Evolutionary conservation across 2,113 vertebrate genomes (phyloP).

Genomic region (Perca fluviatilis): DNA sequence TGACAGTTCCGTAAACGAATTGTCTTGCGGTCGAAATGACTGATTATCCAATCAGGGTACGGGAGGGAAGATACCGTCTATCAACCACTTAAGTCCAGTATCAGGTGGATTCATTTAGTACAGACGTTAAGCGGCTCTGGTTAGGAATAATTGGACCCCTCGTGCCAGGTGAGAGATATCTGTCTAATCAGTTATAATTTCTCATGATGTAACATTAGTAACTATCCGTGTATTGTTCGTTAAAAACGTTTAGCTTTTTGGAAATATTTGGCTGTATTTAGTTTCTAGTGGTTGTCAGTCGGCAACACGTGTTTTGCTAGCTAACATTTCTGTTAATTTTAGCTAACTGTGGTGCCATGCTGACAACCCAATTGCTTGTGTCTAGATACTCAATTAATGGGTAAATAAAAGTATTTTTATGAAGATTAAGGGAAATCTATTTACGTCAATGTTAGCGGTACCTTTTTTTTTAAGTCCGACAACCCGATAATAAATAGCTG

Average conservation of each 20-base stretch:
- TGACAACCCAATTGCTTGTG: rapidly evolving
- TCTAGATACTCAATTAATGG: neutral
- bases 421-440: rapidly evolving
- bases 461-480: too few species aligned
- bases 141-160: neutral
- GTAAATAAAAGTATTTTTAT: neutral
- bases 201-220: rapidly evolving
- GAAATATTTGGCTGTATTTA: neutral
- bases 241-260: neutral
- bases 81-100: rapidly evolving
- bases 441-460: neutral
- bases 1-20: conserved; percentile 59
- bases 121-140: too few species aligned
- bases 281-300: neutral
- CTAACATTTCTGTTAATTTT: neutral
- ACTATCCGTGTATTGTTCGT: neutral
- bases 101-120: rapidly evolving
- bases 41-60: conserved; percentile 32
- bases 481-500: neutral
- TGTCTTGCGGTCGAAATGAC: neutral
- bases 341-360: neutral
- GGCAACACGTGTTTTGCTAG: neutral
- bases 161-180: neutral
- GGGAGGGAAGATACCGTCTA: rapidly evolving
- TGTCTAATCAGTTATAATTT: neutral